Percentiles rank a stretch among this genome's conserved stretches.
These are phyloP conservation scores for Anticlea derivata DNA, from an alignment of 2,888 invertebrate genomes.

Conservation along the genomic window DNA sequence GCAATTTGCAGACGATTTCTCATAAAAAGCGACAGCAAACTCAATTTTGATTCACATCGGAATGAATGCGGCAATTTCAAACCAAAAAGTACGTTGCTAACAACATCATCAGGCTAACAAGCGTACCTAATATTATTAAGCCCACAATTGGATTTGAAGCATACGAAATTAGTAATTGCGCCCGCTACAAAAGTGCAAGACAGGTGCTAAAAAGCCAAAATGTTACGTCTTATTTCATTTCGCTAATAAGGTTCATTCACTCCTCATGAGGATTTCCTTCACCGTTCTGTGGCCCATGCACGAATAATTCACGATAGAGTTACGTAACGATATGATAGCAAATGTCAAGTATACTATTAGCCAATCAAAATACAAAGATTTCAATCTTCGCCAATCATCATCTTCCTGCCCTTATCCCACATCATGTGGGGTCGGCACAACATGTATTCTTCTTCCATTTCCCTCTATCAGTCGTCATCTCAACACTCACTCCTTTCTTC, in stretches of 20 bases:
- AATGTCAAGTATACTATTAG: too few species aligned
- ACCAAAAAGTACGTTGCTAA: conserved; percentile 69
- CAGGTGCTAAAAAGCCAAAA: conserved; percentile 43
- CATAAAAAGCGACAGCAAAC: conserved; percentile 17
- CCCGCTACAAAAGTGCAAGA: conserved; percentile 52
- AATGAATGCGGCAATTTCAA: conserved; percentile 61
- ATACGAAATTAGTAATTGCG: conserved; percentile 79
- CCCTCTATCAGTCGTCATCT: too few species aligned
- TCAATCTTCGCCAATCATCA: too few species aligned
- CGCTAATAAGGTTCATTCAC: not conserved
- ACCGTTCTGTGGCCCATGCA: too few species aligned
- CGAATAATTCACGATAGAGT: too few species aligned
- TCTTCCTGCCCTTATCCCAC: too few species aligned
- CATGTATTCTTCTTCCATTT: too few species aligned
- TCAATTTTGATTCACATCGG: conserved; percentile 36
- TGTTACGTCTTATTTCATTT: conserved; percentile 1
- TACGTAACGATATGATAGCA: too few species aligned
- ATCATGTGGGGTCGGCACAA: too few species aligned
- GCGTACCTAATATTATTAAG: conserved; percentile 71
- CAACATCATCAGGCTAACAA: conserved; percentile 72
- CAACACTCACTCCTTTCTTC: too few species aligned
- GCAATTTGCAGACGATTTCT: conserved; percentile 12
- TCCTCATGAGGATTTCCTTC: too few species aligned
- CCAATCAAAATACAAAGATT: too few species aligned
- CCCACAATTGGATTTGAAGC: conserved; percentile 70